Evolutionary conservation across 2,113 vertebrate genomes (phyloP).

Genomic region (Theristicus caerulescens): DNA sequence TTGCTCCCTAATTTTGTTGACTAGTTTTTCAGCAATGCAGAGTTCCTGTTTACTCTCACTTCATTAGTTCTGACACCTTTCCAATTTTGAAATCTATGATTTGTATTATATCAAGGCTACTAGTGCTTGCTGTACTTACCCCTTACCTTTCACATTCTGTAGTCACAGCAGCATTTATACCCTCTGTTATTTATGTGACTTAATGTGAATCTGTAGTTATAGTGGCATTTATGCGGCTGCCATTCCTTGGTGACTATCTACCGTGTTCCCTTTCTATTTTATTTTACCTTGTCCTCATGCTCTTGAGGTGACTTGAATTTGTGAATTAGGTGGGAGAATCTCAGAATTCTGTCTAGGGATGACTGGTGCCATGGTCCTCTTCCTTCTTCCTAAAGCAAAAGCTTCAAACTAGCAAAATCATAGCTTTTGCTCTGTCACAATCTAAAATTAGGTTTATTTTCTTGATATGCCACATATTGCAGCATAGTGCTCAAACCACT

Average conservation of each 20-base stretch:
- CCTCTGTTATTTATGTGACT: background rate
- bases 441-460: constrained; percentile 13
- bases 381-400: background rate
- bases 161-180: too few species aligned
- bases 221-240: background rate
- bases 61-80: constrained; percentile 12
- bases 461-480: background rate
- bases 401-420: background rate
- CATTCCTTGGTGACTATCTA: background rate
- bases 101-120: background rate
- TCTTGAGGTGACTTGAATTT: background rate
- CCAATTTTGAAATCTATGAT: background rate
- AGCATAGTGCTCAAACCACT: background rate
- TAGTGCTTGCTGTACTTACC: background rate
- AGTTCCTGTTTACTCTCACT: background rate
- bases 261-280: background rate
- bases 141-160: background rate
- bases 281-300: background rate
- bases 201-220: background rate
- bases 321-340: background rate
- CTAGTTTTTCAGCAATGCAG: background rate
- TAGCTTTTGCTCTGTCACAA: background rate
- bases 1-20: constrained; percentile 29
- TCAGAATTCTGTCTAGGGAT: background rate
- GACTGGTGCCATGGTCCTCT: background rate